Evolutionary conservation across 2,797 vertebrate genomes (phyloP).

Genomic region (Salarias fasciatus): DNA sequence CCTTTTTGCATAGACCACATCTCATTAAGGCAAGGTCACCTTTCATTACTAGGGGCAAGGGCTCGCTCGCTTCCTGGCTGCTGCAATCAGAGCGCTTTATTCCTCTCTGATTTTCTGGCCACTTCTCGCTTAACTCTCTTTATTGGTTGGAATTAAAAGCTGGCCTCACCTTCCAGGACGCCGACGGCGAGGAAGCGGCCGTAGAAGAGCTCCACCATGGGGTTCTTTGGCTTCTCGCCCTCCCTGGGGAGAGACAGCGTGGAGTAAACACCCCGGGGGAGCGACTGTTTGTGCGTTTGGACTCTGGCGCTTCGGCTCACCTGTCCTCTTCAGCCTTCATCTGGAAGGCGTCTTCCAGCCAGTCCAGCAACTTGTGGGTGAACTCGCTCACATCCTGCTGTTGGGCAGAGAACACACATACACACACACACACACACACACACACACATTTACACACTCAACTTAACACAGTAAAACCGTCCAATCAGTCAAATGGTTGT

Average conservation of each 20-base stretch:
- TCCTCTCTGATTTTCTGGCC: conserved; percentile 28
- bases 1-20: conserved; percentile 67
- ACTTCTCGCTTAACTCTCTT: conserved; percentile 20
- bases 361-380: conserved; percentile 97
- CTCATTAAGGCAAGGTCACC: conserved; percentile 81
- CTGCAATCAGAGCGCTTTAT: conserved; percentile 45
- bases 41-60: conserved; percentile 73
- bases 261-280: neutral
- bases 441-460: neutral
- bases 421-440: neutral
- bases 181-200: conserved; percentile 96
- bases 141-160: conserved; percentile 42
- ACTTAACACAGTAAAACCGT: conserved; percentile 19
- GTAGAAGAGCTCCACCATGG: conserved; percentile 98
- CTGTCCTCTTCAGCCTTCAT: conserved; percentile 97
- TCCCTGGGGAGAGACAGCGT: conserved; percentile 80
- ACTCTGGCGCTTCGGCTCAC: conserved; percentile 69
- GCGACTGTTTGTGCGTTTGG: too few species aligned
- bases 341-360: conserved; percentile 99
- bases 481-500: conserved; percentile 38
- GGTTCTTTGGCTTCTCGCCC: conserved; percentile 98
- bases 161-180: conserved; percentile 91
- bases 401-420: conserved; percentile 50
- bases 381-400: conserved; percentile 99
- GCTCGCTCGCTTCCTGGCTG: conserved; percentile 50